Evolutionary conservation across 2,113 vertebrate species (phyloP).

Genomic region (Dromas ardeola): DNA sequence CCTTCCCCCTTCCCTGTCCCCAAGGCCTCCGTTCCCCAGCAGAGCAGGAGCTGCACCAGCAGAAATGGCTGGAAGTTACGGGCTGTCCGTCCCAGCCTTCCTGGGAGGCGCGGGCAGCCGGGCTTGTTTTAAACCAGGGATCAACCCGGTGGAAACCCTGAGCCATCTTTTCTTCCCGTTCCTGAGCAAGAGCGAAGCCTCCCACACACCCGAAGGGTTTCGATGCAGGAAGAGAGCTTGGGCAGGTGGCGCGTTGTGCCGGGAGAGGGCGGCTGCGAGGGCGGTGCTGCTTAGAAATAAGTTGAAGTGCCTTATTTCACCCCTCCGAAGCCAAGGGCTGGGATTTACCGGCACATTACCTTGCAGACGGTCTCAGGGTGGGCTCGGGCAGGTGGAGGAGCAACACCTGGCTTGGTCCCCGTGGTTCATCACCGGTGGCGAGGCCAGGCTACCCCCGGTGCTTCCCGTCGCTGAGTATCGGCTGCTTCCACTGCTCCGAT

Average conservation of each 20-base stretch:
- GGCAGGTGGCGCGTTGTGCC: accelerated
- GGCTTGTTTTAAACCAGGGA: neutral
- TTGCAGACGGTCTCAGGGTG: accelerated
- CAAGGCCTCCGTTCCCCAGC: accelerated
- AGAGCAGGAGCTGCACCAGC: neutral
- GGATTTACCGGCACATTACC: accelerated
- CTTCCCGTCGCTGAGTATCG: neutral
- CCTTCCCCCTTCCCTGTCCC: neutral
- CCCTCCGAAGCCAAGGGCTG: accelerated
- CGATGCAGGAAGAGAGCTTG: neutral
- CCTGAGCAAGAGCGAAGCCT: neutral
- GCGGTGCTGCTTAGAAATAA: accelerated
- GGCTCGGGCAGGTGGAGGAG: neutral
- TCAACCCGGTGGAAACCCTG: neutral
- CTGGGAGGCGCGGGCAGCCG: accelerated
- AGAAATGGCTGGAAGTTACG: accelerated
- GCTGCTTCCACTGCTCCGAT: accelerated
- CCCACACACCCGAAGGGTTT: accelerated
- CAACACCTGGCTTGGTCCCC: accelerated
- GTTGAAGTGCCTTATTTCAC: neutral
- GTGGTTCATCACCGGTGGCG: accelerated
- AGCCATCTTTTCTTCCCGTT: accelerated
- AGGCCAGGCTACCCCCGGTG: neutral
- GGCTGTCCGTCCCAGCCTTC: neutral
- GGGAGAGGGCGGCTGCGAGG: neutral